phyloP scores from a whole-genome alignment of 1,140 invertebrate genomes.

The Episyrphus balteatus region DNA sequence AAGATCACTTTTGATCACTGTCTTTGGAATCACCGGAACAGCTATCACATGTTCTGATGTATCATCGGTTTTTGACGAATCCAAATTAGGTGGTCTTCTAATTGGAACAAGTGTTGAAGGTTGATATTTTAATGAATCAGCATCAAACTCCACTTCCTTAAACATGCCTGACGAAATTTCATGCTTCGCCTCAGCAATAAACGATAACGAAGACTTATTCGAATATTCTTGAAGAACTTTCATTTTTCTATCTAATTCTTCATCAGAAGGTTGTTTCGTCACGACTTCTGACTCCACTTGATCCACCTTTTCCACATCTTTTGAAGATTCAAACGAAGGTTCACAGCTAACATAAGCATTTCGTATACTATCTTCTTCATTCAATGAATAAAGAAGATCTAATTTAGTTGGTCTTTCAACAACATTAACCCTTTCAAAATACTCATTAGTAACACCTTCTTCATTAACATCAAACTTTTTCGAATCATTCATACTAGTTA shows the following conservation, averaged over 20 bases:
- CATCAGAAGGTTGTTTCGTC: background rate
- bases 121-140: background rate
- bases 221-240: slow-evolving; percentile 7
- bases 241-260: slow-evolving; percentile 2
- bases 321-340: too few relatives aligned
- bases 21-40: too few relatives aligned
- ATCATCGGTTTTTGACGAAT: too few relatives aligned
- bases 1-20: too few relatives aligned
- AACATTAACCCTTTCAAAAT: slow-evolving; percentile 34
- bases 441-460: slow-evolving; percentile 32
- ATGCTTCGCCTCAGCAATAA: slow-evolving; percentile 6
- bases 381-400: slow-evolving; percentile 26
- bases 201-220: slow-evolving; percentile 7
- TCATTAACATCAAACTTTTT: slow-evolving; percentile 21
- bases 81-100: too few relatives aligned
- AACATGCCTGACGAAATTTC: background rate
- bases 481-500: background rate
- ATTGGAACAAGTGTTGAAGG: too few relatives aligned
- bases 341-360: background rate
- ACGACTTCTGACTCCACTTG: background rate
- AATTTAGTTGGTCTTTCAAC: slow-evolving; percentile 26
- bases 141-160: background rate
- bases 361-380: slow-evolving; percentile 19
- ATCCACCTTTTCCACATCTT: too few relatives aligned
- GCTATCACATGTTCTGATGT: too few relatives aligned